A percentile compares a stretch with the other conserved stretches of the same genome.
Conservation (phyloP, 2,888 invertebrate species). For the Podotricha telesiphe region DNA sequence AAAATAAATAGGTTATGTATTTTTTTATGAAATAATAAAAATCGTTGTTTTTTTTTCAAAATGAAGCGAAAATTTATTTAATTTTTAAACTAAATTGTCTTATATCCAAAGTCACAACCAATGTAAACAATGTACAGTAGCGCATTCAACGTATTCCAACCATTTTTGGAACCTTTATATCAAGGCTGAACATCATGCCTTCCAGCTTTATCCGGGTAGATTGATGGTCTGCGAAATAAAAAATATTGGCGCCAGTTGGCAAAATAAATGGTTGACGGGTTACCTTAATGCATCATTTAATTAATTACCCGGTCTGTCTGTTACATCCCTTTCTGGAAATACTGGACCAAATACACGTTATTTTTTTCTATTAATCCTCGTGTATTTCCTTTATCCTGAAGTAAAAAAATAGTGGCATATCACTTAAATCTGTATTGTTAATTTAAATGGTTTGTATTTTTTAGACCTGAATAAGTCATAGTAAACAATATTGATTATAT, state of each 20-base stretch:
- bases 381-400: not conserved
- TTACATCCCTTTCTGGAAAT: not conserved
- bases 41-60: too few species aligned
- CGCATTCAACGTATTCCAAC: not conserved
- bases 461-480: too few species aligned
- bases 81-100: too few species aligned
- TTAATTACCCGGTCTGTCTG: constrained; percentile 13
- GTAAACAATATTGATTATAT: too few species aligned
- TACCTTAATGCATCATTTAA: constrained; percentile 19
- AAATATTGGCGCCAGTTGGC: constrained; percentile 25
- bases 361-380: not conserved
- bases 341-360: not conserved
- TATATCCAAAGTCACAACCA: too few species aligned
- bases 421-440: too few species aligned
- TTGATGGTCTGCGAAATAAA: constrained; percentile 19
- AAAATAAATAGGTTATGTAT: too few species aligned
- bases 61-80: too few species aligned
- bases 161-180: not conserved
- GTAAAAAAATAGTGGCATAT: too few species aligned
- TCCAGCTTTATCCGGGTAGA: constrained; percentile 3
- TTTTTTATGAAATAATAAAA: too few species aligned
- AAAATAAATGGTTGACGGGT: constrained; percentile 14
- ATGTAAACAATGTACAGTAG: too few species aligned
- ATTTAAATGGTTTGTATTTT: too few species aligned
- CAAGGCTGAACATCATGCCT: not conserved